Percentiles rank a stretch among this genome's conserved stretches.
Evolutionary conservation across 1,140 invertebrate species (phyloP).

Genomic region (Drosophila nebulosa): DNA sequence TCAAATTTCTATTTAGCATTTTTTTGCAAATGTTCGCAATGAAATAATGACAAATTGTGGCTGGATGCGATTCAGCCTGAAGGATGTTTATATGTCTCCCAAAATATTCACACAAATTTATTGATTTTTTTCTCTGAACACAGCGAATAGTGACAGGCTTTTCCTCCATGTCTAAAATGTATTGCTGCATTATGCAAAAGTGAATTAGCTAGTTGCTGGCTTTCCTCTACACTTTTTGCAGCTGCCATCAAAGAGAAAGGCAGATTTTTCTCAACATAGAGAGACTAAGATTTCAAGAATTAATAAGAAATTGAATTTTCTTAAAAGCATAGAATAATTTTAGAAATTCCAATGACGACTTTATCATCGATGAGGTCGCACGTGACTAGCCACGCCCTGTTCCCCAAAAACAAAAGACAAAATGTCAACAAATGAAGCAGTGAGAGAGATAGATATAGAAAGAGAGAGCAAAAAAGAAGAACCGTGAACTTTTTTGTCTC

Average conservation of each 20-base stretch:
- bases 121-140: not conserved
- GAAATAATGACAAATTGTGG: not conserved
- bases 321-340: not conserved
- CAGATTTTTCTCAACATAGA: not conserved
- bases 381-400: slow-evolving; percentile 22
- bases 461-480: not conserved
- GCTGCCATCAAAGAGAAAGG: not conserved
- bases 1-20: slow-evolving; percentile 41
- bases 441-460: not conserved
- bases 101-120: not conserved
- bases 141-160: not conserved
- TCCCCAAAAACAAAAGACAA: slow-evolving; percentile 30
- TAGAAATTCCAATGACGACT: not conserved
- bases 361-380: slow-evolving; percentile 33
- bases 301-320: not conserved
- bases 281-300: not conserved
- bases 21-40: slow-evolving; percentile 11
- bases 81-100: not conserved
- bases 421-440: slow-evolving; percentile 39
- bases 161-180: not conserved
- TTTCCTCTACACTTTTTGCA: not conserved
- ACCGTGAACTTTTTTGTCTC: not conserved
- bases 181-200: not conserved
- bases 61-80: not conserved
- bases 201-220: not conserved